These are phyloP conservation scores for Pseudococcus jackbeardsleyi DNA, from an alignment of 2,888 invertebrate species.

Conservation along the genomic window DNA sequence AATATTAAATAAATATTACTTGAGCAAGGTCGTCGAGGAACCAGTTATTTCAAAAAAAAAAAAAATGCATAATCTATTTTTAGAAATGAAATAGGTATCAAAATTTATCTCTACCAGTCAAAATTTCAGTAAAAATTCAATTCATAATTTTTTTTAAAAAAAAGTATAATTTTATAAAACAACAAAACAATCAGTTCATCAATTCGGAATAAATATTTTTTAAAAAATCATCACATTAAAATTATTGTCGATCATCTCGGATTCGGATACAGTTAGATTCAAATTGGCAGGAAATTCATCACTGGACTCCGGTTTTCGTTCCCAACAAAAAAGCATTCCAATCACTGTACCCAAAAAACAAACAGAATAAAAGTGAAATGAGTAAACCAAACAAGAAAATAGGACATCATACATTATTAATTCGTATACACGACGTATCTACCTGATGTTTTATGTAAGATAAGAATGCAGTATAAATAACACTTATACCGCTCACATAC, in stretches of 20 bases:
- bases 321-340: background rate
- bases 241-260: background rate
- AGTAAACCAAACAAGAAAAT: background rate
- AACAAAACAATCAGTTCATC: background rate
- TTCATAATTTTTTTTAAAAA: background rate
- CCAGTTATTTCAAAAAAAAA: too few relatives aligned
- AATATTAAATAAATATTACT: too few relatives aligned
- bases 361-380: background rate
- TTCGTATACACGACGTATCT: background rate
- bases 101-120: too few relatives aligned
- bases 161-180: background rate
- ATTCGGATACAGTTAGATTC: background rate
- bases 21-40: too few relatives aligned
- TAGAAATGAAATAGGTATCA: too few relatives aligned
- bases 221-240: background rate
- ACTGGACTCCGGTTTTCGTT: background rate
- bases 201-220: background rate
- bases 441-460: conserved; percentile 45
- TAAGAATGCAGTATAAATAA: conserved; percentile 16
- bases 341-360: background rate
- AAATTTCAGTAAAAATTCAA: too few relatives aligned
- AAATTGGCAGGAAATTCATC: background rate
- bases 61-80: too few relatives aligned
- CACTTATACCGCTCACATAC: conserved; percentile 27
- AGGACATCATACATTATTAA: background rate